Conservation (phyloP, 2,113 vertebrate genomes). For the Phoxinus phoxinus region DNA sequence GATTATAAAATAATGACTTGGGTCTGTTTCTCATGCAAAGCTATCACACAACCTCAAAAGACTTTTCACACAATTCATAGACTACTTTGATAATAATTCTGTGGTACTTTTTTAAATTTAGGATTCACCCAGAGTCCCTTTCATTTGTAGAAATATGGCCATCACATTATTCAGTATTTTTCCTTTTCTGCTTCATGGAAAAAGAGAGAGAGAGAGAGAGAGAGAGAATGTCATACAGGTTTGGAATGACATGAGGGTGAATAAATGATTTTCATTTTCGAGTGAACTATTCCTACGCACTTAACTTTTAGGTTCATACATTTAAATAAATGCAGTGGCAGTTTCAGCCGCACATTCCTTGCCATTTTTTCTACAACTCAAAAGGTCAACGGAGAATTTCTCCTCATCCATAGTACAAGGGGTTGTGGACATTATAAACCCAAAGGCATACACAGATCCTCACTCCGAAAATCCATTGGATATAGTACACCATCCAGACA, state of each 20-base stretch:
- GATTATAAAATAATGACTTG: not conserved
- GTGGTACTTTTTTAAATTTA: not conserved
- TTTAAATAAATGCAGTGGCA: slow-evolving; percentile 14
- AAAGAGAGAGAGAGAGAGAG: not conserved
- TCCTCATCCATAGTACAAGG: not conserved
- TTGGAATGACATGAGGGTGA: slow-evolving; percentile 2
- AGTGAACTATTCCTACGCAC: slow-evolving; percentile 20
- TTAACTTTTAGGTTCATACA: slow-evolving; percentile 18
- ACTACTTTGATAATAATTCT: not conserved
- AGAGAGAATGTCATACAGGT: not conserved
- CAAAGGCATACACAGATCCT: not conserved
- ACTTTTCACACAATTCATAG: not conserved
- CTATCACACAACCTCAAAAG: not conserved
- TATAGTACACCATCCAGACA: not conserved
- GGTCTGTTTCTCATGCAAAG: not conserved
- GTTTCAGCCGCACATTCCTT: not conserved
- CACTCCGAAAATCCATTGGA: slow-evolving; percentile 6
- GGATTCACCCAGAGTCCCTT: not conserved
- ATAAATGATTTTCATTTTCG: slow-evolving; percentile 20
- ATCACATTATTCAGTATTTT: not conserved
- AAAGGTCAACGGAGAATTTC: slow-evolving; percentile 18
- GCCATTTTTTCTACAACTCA: slow-evolving; percentile 16
- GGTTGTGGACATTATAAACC: slow-evolving; percentile 8
- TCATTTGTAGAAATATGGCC: not conserved
- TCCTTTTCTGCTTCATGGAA: no score